Conservation (phyloP, 2,113 vertebrate species). For the Catharus fuscescens region DNA sequence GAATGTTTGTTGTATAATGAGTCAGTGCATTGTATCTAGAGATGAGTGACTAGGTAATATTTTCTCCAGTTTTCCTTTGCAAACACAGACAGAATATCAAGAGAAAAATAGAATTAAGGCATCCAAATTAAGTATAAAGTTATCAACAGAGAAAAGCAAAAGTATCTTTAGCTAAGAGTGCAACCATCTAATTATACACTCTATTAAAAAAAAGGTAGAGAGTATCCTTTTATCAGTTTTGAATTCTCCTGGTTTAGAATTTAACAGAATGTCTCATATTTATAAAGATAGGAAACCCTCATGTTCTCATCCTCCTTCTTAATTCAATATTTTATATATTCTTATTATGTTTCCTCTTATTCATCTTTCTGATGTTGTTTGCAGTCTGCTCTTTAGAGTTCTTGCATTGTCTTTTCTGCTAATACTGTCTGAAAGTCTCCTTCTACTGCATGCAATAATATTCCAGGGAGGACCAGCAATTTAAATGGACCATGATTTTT, state of each 20-base stretch:
- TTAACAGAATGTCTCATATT: conserved; percentile 8
- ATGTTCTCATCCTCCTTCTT: conserved; percentile 4
- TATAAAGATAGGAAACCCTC: neutral
- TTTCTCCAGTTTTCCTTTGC: neutral
- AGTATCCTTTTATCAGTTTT: conserved; percentile 12
- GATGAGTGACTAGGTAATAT: neutral
- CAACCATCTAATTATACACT: neutral
- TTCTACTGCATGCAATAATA: neutral
- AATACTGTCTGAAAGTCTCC: neutral
- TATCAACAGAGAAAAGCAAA: neutral
- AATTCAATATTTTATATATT: conserved; percentile 50
- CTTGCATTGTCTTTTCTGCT: neutral
- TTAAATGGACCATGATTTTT: neutral
- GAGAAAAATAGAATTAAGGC: neutral
- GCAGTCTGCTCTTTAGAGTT: neutral
- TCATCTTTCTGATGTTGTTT: conserved; percentile 30
- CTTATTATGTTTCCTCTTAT: neutral
- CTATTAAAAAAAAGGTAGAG: neutral
- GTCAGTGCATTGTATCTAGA: neutral
- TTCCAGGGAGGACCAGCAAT: neutral
- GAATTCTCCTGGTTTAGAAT: conserved; percentile 21
- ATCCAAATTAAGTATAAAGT: neutral
- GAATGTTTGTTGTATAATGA: neutral
- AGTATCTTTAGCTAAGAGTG: neutral
- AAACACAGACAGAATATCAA: neutral